These are phyloP conservation scores for Antechinus flavipes DNA, from an alignment of 2,113 vertebrate genomes.

Conservation along the genomic window DNA sequence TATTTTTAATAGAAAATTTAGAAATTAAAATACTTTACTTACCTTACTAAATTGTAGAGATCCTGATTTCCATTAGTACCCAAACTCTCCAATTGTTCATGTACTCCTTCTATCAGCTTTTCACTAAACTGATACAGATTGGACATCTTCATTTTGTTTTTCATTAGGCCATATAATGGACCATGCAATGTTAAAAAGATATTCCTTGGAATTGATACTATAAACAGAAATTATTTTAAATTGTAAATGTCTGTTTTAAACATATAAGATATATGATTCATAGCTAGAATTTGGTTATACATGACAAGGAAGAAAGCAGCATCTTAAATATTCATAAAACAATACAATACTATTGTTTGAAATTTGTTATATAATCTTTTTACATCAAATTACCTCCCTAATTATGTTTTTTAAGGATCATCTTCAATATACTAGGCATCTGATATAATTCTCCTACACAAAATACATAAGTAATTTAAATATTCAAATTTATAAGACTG, in stretches of 20 bases:
- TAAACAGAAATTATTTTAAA: constrained; percentile 62
- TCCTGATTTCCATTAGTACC: constrained; percentile 76
- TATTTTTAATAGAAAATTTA: constrained; percentile 10
- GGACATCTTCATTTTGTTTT: constrained; percentile 83
- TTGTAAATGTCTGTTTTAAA: background rate
- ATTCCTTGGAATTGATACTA: constrained; percentile 87
- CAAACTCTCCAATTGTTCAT: constrained; percentile 81
- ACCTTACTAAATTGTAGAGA: constrained; percentile 87
- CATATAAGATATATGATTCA: background rate
- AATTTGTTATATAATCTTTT: background rate
- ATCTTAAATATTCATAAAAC: background rate
- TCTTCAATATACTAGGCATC: background rate
- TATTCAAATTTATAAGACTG: background rate
- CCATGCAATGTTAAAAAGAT: constrained; percentile 85
- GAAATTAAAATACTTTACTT: constrained; percentile 62
- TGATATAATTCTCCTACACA: background rate
- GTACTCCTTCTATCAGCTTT: constrained; percentile 84
- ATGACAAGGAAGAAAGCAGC: background rate
- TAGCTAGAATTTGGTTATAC: background rate
- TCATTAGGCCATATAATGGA: constrained; percentile 83
- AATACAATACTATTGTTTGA: background rate
- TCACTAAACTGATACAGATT: constrained; percentile 75
- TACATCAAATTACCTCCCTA: background rate
- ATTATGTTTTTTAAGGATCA: background rate
- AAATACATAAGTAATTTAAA: background rate